phyloP scores from a whole-genome alignment of 64 coral and sea anemone species.

The Montipora efflorescens region DNA sequence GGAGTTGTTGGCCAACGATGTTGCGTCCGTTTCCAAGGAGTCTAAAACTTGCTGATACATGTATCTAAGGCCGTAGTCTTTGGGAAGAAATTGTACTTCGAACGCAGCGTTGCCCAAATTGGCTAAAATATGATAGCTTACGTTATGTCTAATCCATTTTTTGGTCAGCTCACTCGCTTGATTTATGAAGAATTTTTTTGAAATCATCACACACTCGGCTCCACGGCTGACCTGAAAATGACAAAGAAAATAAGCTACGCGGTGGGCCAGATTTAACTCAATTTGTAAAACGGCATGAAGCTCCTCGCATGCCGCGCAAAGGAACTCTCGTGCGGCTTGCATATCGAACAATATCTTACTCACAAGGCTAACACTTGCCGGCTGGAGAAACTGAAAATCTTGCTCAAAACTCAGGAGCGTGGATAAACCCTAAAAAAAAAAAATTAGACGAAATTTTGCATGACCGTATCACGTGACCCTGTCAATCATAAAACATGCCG shows the following conservation, averaged over 20 bases:
- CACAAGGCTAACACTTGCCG: constrained; percentile 78
- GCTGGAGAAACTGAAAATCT: constrained; percentile 47
- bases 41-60: too few relatives aligned
- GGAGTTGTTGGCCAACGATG: too few relatives aligned
- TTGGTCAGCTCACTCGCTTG: constrained; percentile 91
- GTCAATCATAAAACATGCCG: too few relatives aligned
- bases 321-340: neutral
- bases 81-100: too few relatives aligned
- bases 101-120: neutral
- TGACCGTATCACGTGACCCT: too few relatives aligned
- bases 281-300: too few relatives aligned
- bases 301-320: too few relatives aligned
- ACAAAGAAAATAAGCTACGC: neutral
- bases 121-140: constrained; percentile 49
- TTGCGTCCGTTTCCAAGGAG: too few relatives aligned
- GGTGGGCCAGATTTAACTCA: neutral
- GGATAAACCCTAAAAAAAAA: constrained; percentile 68
- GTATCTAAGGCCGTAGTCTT: too few relatives aligned
- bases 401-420: constrained; percentile 74
- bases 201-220: constrained; percentile 98
- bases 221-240: constrained; percentile 87
- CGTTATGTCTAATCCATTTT: constrained; percentile 94
- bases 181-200: constrained; percentile 91
- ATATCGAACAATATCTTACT: neutral
- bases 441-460: too few relatives aligned